phyloP scores from a whole-genome alignment of 2,113 vertebrate species.

The Python bivittatus region DNA sequence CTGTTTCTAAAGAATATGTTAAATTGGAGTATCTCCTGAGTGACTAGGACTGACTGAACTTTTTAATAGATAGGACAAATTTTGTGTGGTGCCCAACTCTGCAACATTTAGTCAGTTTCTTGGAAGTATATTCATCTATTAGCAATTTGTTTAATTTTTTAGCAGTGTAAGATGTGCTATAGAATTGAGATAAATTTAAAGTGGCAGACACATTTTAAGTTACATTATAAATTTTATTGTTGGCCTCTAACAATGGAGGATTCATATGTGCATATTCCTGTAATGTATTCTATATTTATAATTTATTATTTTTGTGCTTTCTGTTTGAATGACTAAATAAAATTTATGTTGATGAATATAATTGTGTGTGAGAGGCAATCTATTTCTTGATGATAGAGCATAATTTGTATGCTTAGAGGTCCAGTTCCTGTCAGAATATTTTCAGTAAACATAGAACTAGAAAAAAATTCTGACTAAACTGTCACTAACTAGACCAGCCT shows the following conservation, averaged over 20 bases:
- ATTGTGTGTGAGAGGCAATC: background rate
- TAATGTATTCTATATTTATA: background rate
- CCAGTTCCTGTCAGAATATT: background rate
- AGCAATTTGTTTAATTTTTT: too few species aligned
- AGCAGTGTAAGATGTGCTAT: too few species aligned
- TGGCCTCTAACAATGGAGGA: background rate
- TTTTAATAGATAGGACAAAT: too few species aligned
- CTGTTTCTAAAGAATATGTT: too few species aligned
- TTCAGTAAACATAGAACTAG: background rate
- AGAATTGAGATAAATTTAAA: background rate
- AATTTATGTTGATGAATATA: background rate
- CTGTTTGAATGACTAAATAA: background rate
- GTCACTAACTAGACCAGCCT: background rate
- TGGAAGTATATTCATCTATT: too few species aligned
- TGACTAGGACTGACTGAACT: too few species aligned
- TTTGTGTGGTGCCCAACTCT: too few species aligned
- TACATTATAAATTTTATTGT: background rate
- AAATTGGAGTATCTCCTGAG: too few species aligned
- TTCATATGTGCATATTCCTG: background rate
- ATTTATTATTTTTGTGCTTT: background rate
- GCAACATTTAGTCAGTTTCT: too few species aligned
- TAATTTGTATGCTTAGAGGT: background rate
- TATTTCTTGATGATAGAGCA: background rate
- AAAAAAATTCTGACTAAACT: background rate
- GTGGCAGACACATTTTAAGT: background rate